Base-by-base conservation (phyloP, 2,797 vertebrate genomes). In the Mus spretus region DNA sequence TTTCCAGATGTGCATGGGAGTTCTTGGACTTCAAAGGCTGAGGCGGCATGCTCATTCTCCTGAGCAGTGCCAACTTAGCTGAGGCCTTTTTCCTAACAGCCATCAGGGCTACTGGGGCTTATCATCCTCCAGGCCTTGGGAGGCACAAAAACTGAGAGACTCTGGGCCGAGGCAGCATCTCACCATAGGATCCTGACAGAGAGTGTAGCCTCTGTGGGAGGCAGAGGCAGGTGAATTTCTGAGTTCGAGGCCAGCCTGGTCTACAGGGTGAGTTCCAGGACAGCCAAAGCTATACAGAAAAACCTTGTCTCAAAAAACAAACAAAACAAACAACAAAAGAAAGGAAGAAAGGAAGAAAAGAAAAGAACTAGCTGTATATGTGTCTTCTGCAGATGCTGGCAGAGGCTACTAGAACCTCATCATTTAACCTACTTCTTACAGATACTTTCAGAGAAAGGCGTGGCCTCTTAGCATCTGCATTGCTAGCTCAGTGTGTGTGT, bases 21-120 rank as follows among this genome's bases (percentile, higher is more conserved):
- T 34, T 1, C 6, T 0, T 2, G 34, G 10, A 4, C 28, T 15
- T 24, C 17, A 26, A 6, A 34, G 53, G 13, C 3, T 0, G 0
- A 1, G 12, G 28, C 1, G 5, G 22, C 11, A 20, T 0, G 0
- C 7, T 26, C 10, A 20, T 14, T 17, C 14, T 3, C 44, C 74
- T 0, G 0, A 3, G 9, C 4, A 3, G 19, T 70, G 4, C 9
- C 37, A 0, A 4, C 9, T 65, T 24, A 4, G 13, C 0, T 1
- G 14, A n/a, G 17, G 17, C 6, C 80, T 44, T 19, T 17, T 31
- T 40, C 31, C 67, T 12, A 1, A 11, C 5, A 4, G 0, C 4
- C 2, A 4, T 20, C 3, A 3, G 0, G 3, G 6, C 12, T 1
- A 3, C 44, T 22, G 9, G 6, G 34, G 17, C 47, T 19, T 1